phyloP scores from a whole-genome alignment of 2,113 vertebrate genomes.

The Menidia beryllina region DNA sequence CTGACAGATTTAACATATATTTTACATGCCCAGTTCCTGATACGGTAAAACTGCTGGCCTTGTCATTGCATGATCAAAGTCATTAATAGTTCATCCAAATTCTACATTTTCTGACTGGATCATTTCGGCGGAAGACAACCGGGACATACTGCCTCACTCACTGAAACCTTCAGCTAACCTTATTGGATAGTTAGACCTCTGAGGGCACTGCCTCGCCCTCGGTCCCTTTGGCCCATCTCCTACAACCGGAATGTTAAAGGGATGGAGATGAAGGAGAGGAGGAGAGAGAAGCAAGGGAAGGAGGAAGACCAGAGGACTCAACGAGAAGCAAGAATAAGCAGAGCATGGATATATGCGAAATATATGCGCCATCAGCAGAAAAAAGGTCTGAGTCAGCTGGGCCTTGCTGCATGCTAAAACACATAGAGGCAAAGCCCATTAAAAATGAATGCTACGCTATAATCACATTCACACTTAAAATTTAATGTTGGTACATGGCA shows the following conservation, averaged over 20 bases:
- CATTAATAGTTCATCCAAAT: conserved; percentile 60
- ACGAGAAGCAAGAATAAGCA: conserved; percentile 77
- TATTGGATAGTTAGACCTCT: conserved; percentile 59
- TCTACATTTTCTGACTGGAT: conserved; percentile 28
- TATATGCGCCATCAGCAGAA: conserved; percentile 84
- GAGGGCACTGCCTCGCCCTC: conserved; percentile 58
- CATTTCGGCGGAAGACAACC: conserved; percentile 46
- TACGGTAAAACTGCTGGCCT: conserved; percentile 20
- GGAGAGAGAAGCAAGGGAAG: conserved; percentile 49
- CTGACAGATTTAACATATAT: conserved; percentile 1
- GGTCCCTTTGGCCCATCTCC: conserved; percentile 56
- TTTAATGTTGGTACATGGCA: conserved; percentile 80
- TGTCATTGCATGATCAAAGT: conserved; percentile 33
- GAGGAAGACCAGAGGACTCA: conserved; percentile 53
- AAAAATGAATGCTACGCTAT: conserved; percentile 87
- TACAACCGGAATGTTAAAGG: conserved; percentile 62
- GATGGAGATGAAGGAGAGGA: conserved; percentile 62
- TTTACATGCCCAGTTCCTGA: conserved; percentile 14
- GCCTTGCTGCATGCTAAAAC: conserved; percentile 85
- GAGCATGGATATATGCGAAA: conserved; percentile 82
- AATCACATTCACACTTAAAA: conserved; percentile 88
- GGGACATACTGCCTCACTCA: conserved; percentile 23
- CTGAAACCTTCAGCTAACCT: conserved; percentile 46
- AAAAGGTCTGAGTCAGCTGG: conserved; percentile 82
- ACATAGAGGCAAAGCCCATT: conserved; percentile 85